A percentile compares a stretch with the other conserved stretches of the same genome.
These are phyloP conservation scores for Hassar affinis DNA, from an alignment of 2,113 vertebrate genomes.

Conservation along the genomic window DNA sequence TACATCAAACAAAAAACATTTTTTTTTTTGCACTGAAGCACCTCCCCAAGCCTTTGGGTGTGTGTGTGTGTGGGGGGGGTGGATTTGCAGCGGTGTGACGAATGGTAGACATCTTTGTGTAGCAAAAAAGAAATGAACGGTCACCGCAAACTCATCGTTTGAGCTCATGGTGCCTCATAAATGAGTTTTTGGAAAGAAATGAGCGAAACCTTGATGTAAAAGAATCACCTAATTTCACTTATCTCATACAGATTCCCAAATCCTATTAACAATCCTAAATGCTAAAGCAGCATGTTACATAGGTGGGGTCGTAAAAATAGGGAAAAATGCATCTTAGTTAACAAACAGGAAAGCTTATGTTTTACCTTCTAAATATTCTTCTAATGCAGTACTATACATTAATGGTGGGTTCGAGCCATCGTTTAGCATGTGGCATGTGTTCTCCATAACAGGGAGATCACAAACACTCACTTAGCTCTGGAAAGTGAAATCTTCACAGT, in stretches of 20 bases:
- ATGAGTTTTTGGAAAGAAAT: neutral
- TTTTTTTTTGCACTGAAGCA: neutral
- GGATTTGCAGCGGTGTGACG: slow-evolving; percentile 20
- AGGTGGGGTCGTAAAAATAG: neutral
- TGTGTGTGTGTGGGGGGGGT: neutral
- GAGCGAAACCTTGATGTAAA: neutral
- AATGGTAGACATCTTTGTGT: slow-evolving; percentile 38
- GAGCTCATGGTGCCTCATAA: neutral
- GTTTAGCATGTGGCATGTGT: neutral
- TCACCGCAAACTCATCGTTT: slow-evolving; percentile 56
- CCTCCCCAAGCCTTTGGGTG: slow-evolving; percentile 20
- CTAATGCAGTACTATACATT: neutral
- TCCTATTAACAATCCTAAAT: neutral
- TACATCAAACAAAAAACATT: slow-evolving; percentile 58
- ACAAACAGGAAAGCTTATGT: neutral
- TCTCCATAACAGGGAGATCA: slow-evolving; percentile 7
- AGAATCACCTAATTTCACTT: neutral
- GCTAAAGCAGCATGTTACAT: neutral
- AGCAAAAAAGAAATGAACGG: slow-evolving; percentile 30
- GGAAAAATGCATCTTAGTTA: neutral
- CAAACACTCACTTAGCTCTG: slow-evolving; percentile 15
- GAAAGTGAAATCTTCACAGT: slow-evolving; percentile 17
- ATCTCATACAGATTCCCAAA: neutral
- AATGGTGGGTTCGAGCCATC: no score
- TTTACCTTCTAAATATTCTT: neutral